A percentile compares a stretch with the other conserved stretches of the same genome.
Conservation (phyloP, 2,888 invertebrate species). For the Kryphioiulus occultus region DNA sequence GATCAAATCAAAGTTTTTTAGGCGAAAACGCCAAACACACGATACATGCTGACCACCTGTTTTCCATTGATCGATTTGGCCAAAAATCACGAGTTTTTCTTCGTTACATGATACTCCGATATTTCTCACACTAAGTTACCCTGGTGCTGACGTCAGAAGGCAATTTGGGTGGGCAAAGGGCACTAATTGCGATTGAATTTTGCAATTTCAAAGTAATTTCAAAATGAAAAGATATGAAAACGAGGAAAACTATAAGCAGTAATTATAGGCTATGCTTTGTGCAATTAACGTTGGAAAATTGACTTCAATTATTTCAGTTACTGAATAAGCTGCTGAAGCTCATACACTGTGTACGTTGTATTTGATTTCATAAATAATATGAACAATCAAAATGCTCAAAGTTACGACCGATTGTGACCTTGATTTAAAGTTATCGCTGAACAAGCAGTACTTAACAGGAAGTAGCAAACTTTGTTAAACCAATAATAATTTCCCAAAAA, state of each 20-base stretch:
- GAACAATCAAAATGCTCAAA: background rate
- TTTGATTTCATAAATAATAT: background rate
- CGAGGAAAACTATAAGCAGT: background rate
- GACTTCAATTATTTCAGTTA: background rate
- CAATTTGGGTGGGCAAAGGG: background rate
- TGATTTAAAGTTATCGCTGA: background rate
- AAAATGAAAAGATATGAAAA: background rate
- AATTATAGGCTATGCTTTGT: background rate
- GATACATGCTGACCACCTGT: slow-evolving; percentile 18
- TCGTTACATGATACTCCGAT: background rate
- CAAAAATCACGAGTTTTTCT: background rate
- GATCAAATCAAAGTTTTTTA: background rate
- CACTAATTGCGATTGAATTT: background rate
- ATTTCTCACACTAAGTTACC: background rate
- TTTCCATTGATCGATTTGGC: background rate
- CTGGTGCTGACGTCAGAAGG: background rate
- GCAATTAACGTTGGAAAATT: background rate
- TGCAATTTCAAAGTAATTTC: background rate
- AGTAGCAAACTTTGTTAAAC: too few relatives aligned
- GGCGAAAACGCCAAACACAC: background rate
- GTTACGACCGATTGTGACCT: background rate
- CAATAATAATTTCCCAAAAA: too few relatives aligned
- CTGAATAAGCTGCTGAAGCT: background rate
- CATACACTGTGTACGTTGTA: background rate
- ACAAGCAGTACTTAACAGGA: too few relatives aligned